Conservation (phyloP, 2,888 invertebrate genomes). For the Lamproptera curius region DNA sequence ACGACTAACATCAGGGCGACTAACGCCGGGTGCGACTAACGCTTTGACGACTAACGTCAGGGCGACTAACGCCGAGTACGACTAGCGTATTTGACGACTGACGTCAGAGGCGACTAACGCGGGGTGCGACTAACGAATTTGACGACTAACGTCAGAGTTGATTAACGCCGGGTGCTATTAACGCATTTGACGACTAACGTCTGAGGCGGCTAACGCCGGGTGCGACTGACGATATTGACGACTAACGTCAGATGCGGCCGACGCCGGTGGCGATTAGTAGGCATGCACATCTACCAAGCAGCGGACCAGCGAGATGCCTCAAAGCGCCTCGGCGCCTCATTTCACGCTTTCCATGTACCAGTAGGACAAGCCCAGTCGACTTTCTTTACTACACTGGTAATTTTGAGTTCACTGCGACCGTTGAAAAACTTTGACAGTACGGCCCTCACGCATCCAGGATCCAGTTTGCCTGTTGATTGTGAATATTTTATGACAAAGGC, state of each 20-base stretch:
- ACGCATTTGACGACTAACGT: neutral
- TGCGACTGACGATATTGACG: too few relatives aligned
- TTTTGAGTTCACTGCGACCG: slow-evolving; percentile 19
- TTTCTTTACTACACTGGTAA: neutral
- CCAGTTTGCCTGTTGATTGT: neutral
- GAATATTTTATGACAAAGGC: neutral
- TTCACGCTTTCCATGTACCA: too few relatives aligned
- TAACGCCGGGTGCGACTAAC: neutral
- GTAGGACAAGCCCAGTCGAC: neutral
- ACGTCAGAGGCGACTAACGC: neutral
- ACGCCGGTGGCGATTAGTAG: neutral
- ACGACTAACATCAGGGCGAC: neutral
- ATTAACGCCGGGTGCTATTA: neutral
- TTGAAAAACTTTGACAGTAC: neutral
- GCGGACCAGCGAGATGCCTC: neutral
- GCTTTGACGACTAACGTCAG: neutral
- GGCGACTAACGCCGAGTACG: neutral
- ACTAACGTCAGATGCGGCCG: neutral
- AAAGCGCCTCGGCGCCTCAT: too few relatives aligned
- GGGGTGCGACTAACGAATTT: neutral
- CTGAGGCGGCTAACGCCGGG: neutral
- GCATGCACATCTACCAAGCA: too few relatives aligned
- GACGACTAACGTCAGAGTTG: neutral
- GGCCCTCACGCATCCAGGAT: neutral
- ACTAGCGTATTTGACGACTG: neutral